These are phyloP conservation scores for Riparia riparia DNA, from an alignment of 2,113 vertebrate genomes.

Conservation along the genomic window DNA sequence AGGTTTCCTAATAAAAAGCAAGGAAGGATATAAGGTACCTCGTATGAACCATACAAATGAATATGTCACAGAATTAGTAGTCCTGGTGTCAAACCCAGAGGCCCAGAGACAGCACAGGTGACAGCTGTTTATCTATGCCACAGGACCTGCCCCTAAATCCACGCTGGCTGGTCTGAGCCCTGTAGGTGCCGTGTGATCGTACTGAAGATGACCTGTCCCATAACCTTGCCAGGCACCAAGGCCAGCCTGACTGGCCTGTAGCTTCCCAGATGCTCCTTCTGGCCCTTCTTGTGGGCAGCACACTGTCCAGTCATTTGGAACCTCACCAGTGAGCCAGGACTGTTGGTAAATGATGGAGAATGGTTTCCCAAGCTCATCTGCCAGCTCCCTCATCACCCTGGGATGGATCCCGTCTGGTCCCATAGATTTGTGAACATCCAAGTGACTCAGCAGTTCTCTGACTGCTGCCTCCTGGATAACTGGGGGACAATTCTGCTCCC, in stretches of 20 bases:
- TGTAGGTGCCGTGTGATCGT: rapidly evolving
- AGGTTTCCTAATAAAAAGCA: neutral
- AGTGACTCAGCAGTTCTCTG: neutral
- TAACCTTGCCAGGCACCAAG: neutral
- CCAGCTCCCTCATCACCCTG: neutral
- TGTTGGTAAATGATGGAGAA: neutral
- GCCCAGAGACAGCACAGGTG: neutral
- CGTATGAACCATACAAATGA: neutral
- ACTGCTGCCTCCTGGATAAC: neutral
- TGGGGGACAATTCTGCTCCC: neutral
- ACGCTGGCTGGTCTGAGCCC: neutral
- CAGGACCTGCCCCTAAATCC: neutral
- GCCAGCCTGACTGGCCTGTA: neutral
- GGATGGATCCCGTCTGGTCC: neutral
- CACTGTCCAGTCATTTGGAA: neutral
- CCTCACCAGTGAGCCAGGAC: neutral
- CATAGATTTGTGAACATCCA: neutral
- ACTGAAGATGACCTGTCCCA: neutral
- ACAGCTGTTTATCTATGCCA: neutral
- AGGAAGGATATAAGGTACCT: neutral
- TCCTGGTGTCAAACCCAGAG: neutral
- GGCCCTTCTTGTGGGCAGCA: neutral
- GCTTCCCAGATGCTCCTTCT: neutral
- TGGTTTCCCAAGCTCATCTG: rapidly evolving
- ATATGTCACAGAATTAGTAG: neutral